Evolutionary conservation across 2,888 invertebrate species (phyloP).

Genomic region (Coecobrya sp.): DNA sequence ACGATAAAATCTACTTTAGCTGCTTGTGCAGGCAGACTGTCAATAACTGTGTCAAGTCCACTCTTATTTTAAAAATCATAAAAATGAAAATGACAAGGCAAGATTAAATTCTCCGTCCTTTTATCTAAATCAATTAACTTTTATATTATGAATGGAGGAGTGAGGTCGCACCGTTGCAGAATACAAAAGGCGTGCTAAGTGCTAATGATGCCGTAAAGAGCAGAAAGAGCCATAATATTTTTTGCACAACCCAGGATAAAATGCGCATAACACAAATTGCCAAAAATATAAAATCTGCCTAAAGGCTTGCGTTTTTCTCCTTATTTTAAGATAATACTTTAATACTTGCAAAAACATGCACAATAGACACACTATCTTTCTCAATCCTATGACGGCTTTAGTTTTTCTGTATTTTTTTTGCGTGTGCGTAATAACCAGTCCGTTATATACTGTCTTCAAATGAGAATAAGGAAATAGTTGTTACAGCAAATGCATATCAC

Average conservation of each 20-base stretch:
- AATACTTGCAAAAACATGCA: background rate
- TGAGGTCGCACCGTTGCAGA: no score
- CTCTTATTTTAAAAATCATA: background rate
- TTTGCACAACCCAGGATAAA: background rate
- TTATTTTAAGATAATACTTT: no score
- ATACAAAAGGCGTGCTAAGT: background rate
- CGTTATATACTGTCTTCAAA: background rate
- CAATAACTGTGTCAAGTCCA: conserved; percentile 21
- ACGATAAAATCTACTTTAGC: background rate
- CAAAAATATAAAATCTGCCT: no score
- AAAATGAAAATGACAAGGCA: background rate
- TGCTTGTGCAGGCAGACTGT: no score
- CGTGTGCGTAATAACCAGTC: background rate
- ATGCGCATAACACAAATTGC: background rate
- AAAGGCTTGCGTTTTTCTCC: background rate
- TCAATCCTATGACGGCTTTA: background rate
- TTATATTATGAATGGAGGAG: background rate
- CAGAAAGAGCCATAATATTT: background rate
- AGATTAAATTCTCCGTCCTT: background rate
- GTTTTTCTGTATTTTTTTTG: background rate
- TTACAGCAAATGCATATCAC: background rate
- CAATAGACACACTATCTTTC: background rate
- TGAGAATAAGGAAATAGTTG: background rate
- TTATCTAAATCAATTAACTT: background rate
- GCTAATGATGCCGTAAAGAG: background rate